phyloP scores from a whole-genome alignment of 2,797 vertebrate species.

The Parauchenoglanis ngamensis region DNA sequence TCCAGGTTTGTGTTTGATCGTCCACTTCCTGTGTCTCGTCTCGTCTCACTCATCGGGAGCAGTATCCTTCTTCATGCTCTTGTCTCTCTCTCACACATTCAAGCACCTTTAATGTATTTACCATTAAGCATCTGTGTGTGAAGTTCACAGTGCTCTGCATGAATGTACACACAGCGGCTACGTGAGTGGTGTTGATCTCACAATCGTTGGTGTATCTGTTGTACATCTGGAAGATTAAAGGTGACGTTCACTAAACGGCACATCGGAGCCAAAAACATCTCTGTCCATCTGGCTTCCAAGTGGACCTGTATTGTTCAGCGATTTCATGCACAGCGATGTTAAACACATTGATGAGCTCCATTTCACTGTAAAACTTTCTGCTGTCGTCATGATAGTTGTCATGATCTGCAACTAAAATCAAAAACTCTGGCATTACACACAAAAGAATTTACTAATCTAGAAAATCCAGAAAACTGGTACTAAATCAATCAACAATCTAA shows the following conservation, averaged over 20 bases:
- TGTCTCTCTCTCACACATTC: not conserved
- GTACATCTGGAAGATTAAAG: no score
- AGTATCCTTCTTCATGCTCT: conserved; percentile 86
- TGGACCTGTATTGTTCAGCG: not conserved
- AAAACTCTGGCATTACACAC: not conserved
- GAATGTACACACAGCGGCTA: no score
- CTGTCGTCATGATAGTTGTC: not conserved
- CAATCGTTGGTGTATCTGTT: no score
- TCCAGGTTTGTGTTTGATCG: conserved; percentile 97
- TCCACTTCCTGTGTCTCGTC: conserved; percentile 91
- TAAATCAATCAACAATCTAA: no score
- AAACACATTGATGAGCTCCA: not conserved
- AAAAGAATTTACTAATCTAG: not conserved
- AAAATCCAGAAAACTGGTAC: not conserved
- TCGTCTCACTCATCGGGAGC: conserved; percentile 94
- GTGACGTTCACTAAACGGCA: no score
- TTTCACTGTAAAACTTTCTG: not conserved
- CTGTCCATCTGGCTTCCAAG: no score
- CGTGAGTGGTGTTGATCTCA: no score
- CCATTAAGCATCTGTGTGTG: not conserved
- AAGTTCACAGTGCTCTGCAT: not conserved
- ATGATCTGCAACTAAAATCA: not conserved
- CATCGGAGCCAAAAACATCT: no score
- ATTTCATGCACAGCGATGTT: not conserved
- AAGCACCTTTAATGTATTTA: no score